Base-by-base conservation (phyloP, 2,113 vertebrate species). In the Phrynocephalus versicolor region DNA sequence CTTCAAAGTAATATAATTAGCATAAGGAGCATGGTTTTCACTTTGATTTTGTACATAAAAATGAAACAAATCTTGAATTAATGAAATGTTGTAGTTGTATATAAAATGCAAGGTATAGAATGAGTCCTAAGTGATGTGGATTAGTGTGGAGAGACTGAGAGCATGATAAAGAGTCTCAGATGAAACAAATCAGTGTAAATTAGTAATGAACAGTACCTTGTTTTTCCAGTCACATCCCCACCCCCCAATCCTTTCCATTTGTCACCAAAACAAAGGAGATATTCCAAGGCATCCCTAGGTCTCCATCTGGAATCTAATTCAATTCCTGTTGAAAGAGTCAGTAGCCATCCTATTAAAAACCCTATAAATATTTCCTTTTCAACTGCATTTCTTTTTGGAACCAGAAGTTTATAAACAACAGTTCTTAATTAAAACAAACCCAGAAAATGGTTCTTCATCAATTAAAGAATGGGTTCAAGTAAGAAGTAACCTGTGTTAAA, bases 181-280 rank as follows among this genome's bases (percentile, higher is more conserved):
- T 85, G 82, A 90, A 93, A 69, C 14, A 90, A 84, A 82, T 84
- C 85, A 93, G 89, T 89, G 85, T 90, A 89, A 89, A 85, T 91
- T 94, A 90, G 89, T 91, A 89, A 76, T 93, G 91, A 91, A 92
- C 81, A 93, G 90, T 91, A 89, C 87, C 85, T 92, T 88, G 85
- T 83, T 82, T 75, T 90, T 88, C 87, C 15, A 87, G 37, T 57
- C 55, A 41, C 39, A 39, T 60, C 39, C 67, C 81, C 79, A n/a
- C 72, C 71, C 27, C 81, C 14, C 85, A 45, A 33, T 1, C 23
- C 69, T 75, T 90, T 57, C 78, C 75, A 81, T 89, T 19, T 60
- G 23, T 45, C 88, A 85, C 60, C 77, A 87, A 91, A 93, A 91
- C 92, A 92, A 93, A 90, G 89, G 25, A 86, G 86, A 64, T 83